Conservation (phyloP, 2,888 invertebrate species). For the Adineta ricciae region DNA sequence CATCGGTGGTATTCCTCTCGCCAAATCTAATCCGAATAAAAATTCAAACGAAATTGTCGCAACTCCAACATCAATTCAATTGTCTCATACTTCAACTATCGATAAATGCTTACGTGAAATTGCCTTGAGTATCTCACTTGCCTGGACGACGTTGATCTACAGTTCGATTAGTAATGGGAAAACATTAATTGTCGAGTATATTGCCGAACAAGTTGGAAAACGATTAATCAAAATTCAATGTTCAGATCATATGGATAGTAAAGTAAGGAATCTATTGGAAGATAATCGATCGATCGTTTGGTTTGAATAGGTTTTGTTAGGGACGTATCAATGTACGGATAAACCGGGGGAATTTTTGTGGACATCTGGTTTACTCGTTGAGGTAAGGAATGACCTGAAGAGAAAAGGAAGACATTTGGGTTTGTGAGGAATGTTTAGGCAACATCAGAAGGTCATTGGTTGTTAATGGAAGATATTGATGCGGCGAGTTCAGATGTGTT, state of each 20-base stretch:
- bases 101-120: constrained; percentile 6
- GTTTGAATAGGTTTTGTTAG: constrained; percentile 62
- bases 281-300: constrained; percentile 19
- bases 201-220: constrained; percentile 65
- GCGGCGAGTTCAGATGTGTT: constrained; percentile 83
- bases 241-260: constrained; percentile 32
- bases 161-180: constrained; percentile 59
- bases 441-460: constrained; percentile 69
- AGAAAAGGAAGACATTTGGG: no score
- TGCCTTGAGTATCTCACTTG: background rate
- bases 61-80: no score
- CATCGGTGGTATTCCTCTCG: background rate
- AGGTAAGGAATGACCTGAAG: constrained; percentile 49
- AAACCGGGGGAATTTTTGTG: constrained; percentile 93
- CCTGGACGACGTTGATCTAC: background rate
- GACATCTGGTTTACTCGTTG: constrained; percentile 81
- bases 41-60: background rate
- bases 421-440: background rate
- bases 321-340: constrained; percentile 84
- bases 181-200: constrained; percentile 81
- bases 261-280: background rate
- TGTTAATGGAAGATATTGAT: constrained; percentile 88
- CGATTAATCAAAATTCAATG: constrained; percentile 30
- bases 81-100: background rate
- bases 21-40: background rate